These are phyloP conservation scores for Odocoileus hemionus DNA, from an alignment of 2,113 vertebrate species.

Conservation along the genomic window DNA sequence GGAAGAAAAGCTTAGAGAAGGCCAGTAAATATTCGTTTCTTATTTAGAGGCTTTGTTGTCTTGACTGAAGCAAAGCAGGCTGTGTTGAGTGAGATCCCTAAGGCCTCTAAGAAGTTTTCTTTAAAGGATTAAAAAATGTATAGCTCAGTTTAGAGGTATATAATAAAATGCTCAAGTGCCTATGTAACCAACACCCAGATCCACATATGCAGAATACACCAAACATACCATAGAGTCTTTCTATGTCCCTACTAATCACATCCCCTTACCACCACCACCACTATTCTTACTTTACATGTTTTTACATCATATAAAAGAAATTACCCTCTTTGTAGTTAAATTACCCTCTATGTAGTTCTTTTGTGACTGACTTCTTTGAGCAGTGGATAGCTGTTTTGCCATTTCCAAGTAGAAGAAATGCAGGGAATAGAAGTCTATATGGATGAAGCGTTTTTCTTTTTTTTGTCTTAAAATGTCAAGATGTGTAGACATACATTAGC, in stretches of 20 bases:
- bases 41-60: neutral
- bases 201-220: neutral
- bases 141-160: neutral
- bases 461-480: neutral
- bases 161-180: neutral
- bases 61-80: neutral
- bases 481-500: neutral
- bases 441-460: neutral
- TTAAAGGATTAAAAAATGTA: conserved; percentile 1
- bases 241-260: neutral
- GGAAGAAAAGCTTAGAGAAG: neutral
- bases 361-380: neutral
- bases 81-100: neutral
- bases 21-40: neutral
- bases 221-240: neutral
- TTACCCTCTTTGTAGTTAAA: neutral
- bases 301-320: neutral
- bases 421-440: neutral
- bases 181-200: neutral
- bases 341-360: neutral
- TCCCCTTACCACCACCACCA: neutral
- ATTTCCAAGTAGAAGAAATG: conserved; percentile 26
- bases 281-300: neutral
- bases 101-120: neutral
- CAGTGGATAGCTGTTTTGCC: neutral